phyloP scores from a whole-genome alignment of 2,888 invertebrate genomes.

The Apoda limacodes region DNA sequence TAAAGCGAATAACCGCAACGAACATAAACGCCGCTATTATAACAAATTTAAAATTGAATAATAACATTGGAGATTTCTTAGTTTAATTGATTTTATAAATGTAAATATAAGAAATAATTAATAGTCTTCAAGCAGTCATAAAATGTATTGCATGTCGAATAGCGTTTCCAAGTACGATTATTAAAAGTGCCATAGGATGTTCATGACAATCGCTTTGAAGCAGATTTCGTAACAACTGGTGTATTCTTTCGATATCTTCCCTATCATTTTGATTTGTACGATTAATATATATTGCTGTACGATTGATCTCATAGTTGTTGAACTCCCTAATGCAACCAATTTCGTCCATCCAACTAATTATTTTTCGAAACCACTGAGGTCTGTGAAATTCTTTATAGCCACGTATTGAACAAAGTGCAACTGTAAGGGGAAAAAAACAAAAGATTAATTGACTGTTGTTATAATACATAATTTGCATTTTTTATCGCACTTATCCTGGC shows the following conservation, averaged over 20 bases:
- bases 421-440: slow-evolving; percentile 14
- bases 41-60: too few relatives aligned
- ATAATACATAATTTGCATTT: neutral
- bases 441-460: neutral
- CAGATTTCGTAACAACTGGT: slow-evolving; percentile 5
- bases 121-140: too few relatives aligned
- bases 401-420: slow-evolving; percentile 21
- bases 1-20: too few relatives aligned
- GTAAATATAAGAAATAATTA: neutral
- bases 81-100: neutral
- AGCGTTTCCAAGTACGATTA: slow-evolving; percentile 21
- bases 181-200: slow-evolving; percentile 24
- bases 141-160: slow-evolving; percentile 21
- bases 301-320: slow-evolving; percentile 22
- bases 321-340: slow-evolving; percentile 27
- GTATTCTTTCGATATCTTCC: slow-evolving; percentile 6
- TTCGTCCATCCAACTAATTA: slow-evolving; percentile 26
- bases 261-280: neutral
- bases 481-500: too few relatives aligned
- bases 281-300: slow-evolving; percentile 5
- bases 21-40: too few relatives aligned
- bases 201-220: slow-evolving; percentile 18
- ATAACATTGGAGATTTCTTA: too few relatives aligned
- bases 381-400: slow-evolving; percentile 27
- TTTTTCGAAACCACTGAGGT: slow-evolving; percentile 25